A percentile compares a stretch with the other conserved stretches of the same genome.
These are phyloP conservation scores for Eudyptes chrysolophus DNA, from an alignment of 2,113 vertebrate species.

Conservation along the genomic window DNA sequence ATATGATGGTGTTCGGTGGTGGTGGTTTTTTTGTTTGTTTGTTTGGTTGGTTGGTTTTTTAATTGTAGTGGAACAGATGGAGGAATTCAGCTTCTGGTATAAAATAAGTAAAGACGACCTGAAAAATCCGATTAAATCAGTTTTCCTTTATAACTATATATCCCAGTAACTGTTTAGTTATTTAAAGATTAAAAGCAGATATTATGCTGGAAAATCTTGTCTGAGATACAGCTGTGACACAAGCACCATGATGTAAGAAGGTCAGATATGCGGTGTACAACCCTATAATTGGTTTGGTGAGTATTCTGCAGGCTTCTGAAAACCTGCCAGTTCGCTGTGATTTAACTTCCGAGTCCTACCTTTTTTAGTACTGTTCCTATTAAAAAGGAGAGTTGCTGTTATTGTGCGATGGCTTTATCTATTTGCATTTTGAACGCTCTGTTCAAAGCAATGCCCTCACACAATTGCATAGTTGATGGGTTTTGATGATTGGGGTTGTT, in stretches of 20 bases:
- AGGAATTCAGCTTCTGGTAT: not conserved
- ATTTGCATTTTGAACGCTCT: not conserved
- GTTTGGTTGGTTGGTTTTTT: no score
- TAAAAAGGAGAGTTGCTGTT: not conserved
- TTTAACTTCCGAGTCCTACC: not conserved
- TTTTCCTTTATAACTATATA: not conserved
- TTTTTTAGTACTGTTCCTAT: not conserved
- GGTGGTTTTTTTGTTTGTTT: not conserved
- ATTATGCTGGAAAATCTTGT: not conserved
- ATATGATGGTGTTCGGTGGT: not conserved
- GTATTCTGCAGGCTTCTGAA: not conserved
- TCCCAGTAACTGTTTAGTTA: not conserved
- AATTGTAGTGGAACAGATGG: not conserved
- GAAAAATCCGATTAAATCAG: not conserved
- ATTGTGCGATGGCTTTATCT: not conserved
- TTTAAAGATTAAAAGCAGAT: not conserved
- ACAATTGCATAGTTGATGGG: not conserved
- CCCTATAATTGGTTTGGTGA: not conserved
- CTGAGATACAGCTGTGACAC: not conserved
- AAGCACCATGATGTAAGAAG: fast-evolving
- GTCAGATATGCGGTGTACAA: not conserved
- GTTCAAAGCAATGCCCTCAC: not conserved
- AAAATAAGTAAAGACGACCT: not conserved
- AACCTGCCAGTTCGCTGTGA: not conserved
- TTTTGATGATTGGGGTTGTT: not conserved